Evolutionary conservation across 2,888 invertebrate genomes (phyloP).

Genomic region (Apamea monoglypha): DNA sequence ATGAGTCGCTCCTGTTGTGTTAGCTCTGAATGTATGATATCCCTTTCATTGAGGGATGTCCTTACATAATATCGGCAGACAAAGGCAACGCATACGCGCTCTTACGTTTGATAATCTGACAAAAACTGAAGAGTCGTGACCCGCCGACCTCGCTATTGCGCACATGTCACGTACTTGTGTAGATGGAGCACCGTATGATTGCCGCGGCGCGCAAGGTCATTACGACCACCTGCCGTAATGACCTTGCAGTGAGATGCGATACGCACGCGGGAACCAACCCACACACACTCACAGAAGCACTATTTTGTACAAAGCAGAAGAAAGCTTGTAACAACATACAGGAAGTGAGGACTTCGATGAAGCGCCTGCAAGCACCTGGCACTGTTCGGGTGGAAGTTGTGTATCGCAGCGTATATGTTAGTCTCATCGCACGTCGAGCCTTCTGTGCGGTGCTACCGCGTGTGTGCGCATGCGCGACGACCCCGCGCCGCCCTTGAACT

Average conservation of each 20-base stretch:
- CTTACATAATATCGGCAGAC: background rate
- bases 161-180: background rate
- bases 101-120: background rate
- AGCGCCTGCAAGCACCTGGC: background rate
- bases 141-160: constrained; percentile 6
- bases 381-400: background rate
- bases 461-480: constrained; percentile 17
- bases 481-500: constrained; percentile 57
- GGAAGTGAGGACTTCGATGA: background rate
- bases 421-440: background rate
- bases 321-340: background rate
- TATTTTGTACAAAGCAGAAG: background rate
- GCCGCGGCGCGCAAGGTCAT: too few relatives aligned
- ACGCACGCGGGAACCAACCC: background rate
- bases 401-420: background rate
- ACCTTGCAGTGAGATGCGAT: constrained; percentile 38
- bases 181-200: constrained; percentile 5
- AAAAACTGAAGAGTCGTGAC: background rate
- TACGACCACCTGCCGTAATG: background rate
- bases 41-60: background rate
- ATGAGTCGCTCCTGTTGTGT: background rate
- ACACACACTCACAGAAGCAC: constrained; percentile 3
- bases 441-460: background rate
- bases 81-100: background rate
- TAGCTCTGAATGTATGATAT: background rate